These are phyloP conservation scores for Rhyacophila brunnea DNA, from an alignment of 1,140 invertebrate species.

Conservation along the genomic window DNA sequence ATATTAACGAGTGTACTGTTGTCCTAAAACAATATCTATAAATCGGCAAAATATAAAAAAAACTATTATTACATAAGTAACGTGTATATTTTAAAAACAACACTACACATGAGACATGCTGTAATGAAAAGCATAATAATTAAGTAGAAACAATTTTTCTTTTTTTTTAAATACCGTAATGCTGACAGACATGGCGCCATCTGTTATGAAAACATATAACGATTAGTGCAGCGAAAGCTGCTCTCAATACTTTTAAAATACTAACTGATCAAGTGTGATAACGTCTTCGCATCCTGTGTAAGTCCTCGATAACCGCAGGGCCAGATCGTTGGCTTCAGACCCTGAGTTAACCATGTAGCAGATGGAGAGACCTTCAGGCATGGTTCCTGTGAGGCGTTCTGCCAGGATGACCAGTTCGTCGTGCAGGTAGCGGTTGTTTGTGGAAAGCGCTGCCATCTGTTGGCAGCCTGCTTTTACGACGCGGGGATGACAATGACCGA, in stretches of 20 bases:
- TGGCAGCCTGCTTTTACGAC: conserved; percentile 85
- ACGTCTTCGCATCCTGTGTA: conserved; percentile 88
- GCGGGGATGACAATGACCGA: conserved; percentile 94
- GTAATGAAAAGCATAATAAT: too few species aligned
- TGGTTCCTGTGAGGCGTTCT: conserved; percentile 74
- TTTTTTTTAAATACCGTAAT: too few species aligned
- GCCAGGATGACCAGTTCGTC: conserved; percentile 93
- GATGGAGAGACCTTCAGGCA: conserved; percentile 82
- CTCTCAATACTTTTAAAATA: conserved; percentile 41
- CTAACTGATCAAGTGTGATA: conserved; percentile 95
- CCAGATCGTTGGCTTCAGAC: conserved; percentile 98
- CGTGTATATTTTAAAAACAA: too few species aligned
- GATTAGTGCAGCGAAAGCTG: background rate
- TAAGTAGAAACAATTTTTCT: too few species aligned
- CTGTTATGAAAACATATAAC: too few species aligned
- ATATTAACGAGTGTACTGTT: too few species aligned
- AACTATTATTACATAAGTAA: too few species aligned
- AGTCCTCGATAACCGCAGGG: conserved; percentile 83
- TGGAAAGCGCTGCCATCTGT: conserved; percentile 88
- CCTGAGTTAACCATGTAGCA: conserved; percentile 98
- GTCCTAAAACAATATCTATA: too few species aligned
- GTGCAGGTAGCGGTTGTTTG: conserved; percentile 94
- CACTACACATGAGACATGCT: too few species aligned
- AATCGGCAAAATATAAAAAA: too few species aligned
- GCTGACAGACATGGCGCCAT: too few species aligned